Base-by-base conservation (phyloP, 2,113 vertebrate species). In the Aphelocoma coerulescens region DNA sequence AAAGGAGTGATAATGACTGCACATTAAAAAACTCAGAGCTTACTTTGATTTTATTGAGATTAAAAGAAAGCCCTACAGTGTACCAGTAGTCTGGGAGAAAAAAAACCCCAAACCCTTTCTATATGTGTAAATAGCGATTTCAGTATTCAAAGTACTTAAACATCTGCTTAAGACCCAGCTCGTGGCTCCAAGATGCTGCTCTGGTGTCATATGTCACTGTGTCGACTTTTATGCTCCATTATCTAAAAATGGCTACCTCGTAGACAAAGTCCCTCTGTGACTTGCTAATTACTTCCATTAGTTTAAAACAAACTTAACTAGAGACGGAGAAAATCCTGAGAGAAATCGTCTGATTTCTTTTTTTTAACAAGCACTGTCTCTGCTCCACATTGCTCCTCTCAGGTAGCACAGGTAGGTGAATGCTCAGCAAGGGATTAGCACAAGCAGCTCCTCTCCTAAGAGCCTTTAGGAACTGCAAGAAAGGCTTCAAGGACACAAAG, bases 201-300 rank as follows among this genome's bases (percentile, higher is more conserved):
- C 92, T 55, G 30, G 88, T 96, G 94, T 96, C 96, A 94, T 97
- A 95, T 96, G 94, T 96, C 97, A 97, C 92, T 1, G 32, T 92
- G 95, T 77, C 73, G 91, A 97, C 96, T 96, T 97, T 97, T 97
- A 96, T 96, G 96, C 95, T 97, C 94, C 96, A 95, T 97, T 97
- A 97, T 97, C 96, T 94, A 96, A 87, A 97, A 94, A 87, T 79
- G 91, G 88, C 88, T 94, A 91, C 96, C 85, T 88, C 94, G 30
- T 55, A 85, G 89, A 65, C 58, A 48, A 93, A 78, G 81, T 86
- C 94, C 92, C 96, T 93, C 95, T 85, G 85, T 68, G 92, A 96
- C 89, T 97, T 9, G 48, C 95, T 97, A 96, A 97, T 96, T 95
- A 89, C 96, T 97, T 95, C 95, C 91, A 93, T 96, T 96, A 95